These are phyloP conservation scores for Amblyjoppa proteus DNA, from an alignment of 2,888 invertebrate genomes.

Conservation along the genomic window DNA sequence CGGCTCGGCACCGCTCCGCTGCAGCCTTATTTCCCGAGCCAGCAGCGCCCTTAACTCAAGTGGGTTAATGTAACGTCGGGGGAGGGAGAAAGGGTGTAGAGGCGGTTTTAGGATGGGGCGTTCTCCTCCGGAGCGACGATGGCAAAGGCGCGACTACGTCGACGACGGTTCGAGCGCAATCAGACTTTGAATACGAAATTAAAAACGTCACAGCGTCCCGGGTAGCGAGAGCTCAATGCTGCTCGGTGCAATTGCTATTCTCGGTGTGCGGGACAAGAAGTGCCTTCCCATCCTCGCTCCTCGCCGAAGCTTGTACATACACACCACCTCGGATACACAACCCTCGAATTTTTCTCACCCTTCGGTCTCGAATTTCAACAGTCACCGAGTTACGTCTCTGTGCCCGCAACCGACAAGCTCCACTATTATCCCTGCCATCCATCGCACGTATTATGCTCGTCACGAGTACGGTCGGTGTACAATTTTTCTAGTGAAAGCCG, in stretches of 20 bases:
- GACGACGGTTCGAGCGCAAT: slow-evolving; percentile 69
- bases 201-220: slow-evolving; percentile 72
- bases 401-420: neutral
- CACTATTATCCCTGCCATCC: neutral
- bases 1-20: neutral
- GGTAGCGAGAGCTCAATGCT: neutral
- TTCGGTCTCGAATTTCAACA: neutral
- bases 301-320: neutral
- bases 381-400: neutral
- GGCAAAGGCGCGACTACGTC: slow-evolving; percentile 37
- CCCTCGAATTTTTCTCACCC: neutral
- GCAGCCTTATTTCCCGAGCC: slow-evolving; percentile 30
- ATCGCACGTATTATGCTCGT: too few species aligned
- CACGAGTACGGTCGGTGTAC: too few species aligned
- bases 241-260: slow-evolving; percentile 22
- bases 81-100: neutral
- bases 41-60: slow-evolving; percentile 35
- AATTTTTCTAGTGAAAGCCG: too few species aligned
- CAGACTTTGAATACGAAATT: slow-evolving; percentile 76
- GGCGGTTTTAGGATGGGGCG: neutral
- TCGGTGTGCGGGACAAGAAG: slow-evolving; percentile 20
- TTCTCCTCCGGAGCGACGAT: neutral
- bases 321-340: neutral
- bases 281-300: neutral
- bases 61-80: slow-evolving; percentile 42